phyloP scores from a whole-genome alignment of 2,113 vertebrate species.

The Oryctolagus cuniculus region DNA sequence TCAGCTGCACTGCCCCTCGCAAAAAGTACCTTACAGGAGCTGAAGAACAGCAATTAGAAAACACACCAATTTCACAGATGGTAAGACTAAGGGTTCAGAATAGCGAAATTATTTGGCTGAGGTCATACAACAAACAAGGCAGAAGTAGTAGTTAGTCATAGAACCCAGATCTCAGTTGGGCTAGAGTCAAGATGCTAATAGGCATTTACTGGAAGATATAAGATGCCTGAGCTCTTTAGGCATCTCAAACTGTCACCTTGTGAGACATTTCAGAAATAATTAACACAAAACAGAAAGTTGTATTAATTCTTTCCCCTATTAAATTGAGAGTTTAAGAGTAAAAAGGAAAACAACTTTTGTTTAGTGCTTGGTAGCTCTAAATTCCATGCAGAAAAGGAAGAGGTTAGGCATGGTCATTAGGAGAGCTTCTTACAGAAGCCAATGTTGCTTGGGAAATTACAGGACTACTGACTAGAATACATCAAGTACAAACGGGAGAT shows the following conservation, averaged over 20 bases:
- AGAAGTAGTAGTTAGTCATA: not conserved
- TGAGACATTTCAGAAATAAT: conserved; percentile 52
- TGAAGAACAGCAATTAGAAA: conserved; percentile 31
- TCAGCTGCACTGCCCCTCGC: not conserved
- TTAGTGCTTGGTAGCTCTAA: conserved; percentile 73
- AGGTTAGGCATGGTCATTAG: conserved; percentile 81
- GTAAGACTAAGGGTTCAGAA: not conserved
- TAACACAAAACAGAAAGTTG: not conserved
- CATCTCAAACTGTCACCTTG: not conserved
- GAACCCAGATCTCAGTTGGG: not conserved
- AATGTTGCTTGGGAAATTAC: conserved; percentile 84
- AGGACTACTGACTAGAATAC: conserved; percentile 82
- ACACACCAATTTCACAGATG: not conserved
- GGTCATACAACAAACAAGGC: not conserved
- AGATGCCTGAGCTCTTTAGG: not conserved
- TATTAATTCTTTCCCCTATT: conserved; percentile 54
- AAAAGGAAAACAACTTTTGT: conserved; percentile 80
- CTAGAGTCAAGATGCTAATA: not conserved
- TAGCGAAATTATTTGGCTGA: conserved; percentile 3
- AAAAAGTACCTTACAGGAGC: not conserved
- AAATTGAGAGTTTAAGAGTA: conserved; percentile 68
- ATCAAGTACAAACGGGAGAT: conserved; percentile 83
- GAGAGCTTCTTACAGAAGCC: conserved; percentile 77
- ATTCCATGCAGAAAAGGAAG: conserved; percentile 81
- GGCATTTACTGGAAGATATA: not conserved